These are phyloP conservation scores for Nyctibius grandis DNA, from an alignment of 2,797 vertebrate genomes.

Conservation along the genomic window DNA sequence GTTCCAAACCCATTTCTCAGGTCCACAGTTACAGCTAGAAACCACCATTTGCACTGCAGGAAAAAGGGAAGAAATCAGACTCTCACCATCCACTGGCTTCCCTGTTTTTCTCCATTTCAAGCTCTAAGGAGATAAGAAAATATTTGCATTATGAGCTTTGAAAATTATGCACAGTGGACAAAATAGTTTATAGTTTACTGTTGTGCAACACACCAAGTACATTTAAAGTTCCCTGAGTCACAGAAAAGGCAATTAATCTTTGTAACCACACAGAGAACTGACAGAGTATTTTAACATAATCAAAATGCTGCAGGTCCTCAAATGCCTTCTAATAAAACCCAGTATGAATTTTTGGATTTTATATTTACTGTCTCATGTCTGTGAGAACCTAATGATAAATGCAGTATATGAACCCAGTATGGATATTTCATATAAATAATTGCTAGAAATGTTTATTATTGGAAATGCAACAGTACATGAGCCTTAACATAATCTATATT, in stretches of 20 bases:
- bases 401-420: not conserved
- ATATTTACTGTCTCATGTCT: not conserved
- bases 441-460: not conserved
- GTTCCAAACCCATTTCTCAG: not conserved
- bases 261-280: not conserved
- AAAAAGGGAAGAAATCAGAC: not conserved
- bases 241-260: conserved; percentile 43
- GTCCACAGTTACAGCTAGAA: not conserved
- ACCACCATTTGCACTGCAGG: not conserved
- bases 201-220: not conserved
- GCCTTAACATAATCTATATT: not conserved
- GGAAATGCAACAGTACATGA: not conserved
- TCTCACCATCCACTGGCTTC: not conserved
- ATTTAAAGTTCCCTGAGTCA: not conserved
- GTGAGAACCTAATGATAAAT: not conserved
- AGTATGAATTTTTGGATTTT: not conserved
- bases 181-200: not conserved
- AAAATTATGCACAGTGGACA: not conserved
- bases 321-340: conserved; percentile 18
- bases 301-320: not conserved
- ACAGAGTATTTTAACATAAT: conserved; percentile 9
- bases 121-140: not conserved
- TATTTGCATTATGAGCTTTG: not conserved
- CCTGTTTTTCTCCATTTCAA: not conserved
- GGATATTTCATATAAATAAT: conserved; percentile 4